phyloP scores from a whole-genome alignment of 2,888 invertebrate genomes.

The Griposia aprilina region DNA sequence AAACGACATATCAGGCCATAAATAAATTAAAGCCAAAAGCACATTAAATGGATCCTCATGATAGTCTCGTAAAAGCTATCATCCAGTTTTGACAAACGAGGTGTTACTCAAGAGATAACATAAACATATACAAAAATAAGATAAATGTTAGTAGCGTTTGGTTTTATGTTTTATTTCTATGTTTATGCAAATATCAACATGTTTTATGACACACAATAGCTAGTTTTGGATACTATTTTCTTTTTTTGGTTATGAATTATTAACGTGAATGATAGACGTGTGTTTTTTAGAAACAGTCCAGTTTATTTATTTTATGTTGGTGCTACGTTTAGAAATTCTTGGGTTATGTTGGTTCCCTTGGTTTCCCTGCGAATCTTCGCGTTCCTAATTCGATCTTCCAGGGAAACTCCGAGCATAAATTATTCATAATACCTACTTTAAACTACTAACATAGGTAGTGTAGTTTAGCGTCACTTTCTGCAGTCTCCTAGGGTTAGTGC shows the following conservation, averaged over 20 bases:
- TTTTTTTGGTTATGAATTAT: constrained; percentile 19
- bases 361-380: neutral
- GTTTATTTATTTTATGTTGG: neutral
- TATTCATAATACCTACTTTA: neutral
- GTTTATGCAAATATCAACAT: constrained; percentile 51
- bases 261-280: neutral
- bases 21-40: constrained; percentile 40
- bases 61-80: constrained; percentile 57
- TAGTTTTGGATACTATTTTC: constrained; percentile 2
- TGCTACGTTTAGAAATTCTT: neutral
- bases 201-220: constrained; percentile 43
- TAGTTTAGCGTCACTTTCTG: neutral
- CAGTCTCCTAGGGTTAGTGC: too few relatives aligned
- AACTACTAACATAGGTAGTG: neutral
- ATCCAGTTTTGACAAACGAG: constrained; percentile 58
- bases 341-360: neutral
- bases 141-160: constrained; percentile 36
- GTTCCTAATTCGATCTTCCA: neutral
- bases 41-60: constrained; percentile 43
- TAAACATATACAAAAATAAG: constrained; percentile 50
- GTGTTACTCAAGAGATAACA: constrained; percentile 48
- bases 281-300: neutral
- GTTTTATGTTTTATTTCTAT: constrained; percentile 52
- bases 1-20: constrained; percentile 1
- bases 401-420: too few relatives aligned